These are phyloP conservation scores for Chelonus insularis DNA, from an alignment of 1,140 invertebrate genomes.

Conservation along the genomic window DNA sequence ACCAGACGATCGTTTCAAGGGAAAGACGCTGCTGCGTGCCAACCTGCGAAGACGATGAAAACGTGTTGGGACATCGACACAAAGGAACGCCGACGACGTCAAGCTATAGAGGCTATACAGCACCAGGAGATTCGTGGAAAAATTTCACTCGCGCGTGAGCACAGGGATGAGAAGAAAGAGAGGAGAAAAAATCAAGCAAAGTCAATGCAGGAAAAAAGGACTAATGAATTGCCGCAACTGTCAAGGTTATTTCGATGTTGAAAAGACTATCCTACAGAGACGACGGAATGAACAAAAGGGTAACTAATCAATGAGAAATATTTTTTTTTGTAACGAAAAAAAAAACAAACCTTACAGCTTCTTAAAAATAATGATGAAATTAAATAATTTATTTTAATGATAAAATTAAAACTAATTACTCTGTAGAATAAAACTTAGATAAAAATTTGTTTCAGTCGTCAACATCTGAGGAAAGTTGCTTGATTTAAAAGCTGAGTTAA, in stretches of 20 bases:
- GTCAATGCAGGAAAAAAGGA: neutral
- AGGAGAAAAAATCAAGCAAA: neutral
- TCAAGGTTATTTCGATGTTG: neutral
- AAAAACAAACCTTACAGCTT: too few species aligned
- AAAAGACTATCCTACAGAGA: too few species aligned
- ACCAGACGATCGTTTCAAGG: slow-evolving; percentile 10
- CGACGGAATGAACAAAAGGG: too few species aligned
- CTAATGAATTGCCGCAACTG: neutral
- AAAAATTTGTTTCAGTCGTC: too few species aligned
- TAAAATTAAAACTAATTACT: too few species aligned
- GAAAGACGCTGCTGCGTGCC: slow-evolving; percentile 2
- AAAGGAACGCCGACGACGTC: slow-evolving; percentile 5
- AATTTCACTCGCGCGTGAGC: neutral
- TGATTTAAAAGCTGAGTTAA: too few species aligned
- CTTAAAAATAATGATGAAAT: too few species aligned
- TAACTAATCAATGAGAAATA: too few species aligned
- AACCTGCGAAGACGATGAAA: slow-evolving; percentile 4
- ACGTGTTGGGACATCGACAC: neutral
- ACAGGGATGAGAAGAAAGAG: neutral
- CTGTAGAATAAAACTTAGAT: too few species aligned
- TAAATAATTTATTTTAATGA: too few species aligned
- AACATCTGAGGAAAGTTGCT: too few species aligned
- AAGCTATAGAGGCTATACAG: neutral
- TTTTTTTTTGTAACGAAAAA: too few species aligned
- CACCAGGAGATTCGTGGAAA: slow-evolving; percentile 9